Evolutionary conservation across 2,113 vertebrate species (phyloP), one percentile per base, ranked within the genome.

Genomic region (Trogon melanurus): DNA sequence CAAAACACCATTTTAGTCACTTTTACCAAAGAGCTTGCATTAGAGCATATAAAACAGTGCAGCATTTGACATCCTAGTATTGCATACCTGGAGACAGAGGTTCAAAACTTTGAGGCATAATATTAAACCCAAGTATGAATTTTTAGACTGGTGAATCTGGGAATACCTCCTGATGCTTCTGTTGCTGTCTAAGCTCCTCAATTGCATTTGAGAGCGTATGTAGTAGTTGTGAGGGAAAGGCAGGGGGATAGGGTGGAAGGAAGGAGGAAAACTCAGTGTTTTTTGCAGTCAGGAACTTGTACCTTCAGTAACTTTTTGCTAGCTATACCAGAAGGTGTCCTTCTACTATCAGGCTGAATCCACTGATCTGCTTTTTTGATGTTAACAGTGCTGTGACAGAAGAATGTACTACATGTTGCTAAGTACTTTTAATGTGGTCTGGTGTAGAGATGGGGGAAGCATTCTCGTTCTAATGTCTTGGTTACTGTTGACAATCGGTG

Each of bases 241-340:
- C 11, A 34, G 22, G n/a, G 41, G 25, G 3, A 2, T 36, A 16
- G 10, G 10, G 10, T 75, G 60, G 30, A 51, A 80, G 27, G 62
- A 76, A 71, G n/a, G 64, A 89, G 45, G 34, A 85, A 65, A 36
- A 7, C 7, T 61, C 4, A 47, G 38, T 85, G 18, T 50, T 92
- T 93, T 41, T 75, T 89, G 62, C 11, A 79, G 27, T 19, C 10
- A 44, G 36, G 32, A 88, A 79, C 66, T 93, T 74, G 19, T 85
- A 34, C 79, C 38, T 91, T 92, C 89, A 88, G 1, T n/a, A 87
- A 65, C 61, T 95, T 91, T 51, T 81, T 75, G 36, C 44, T 76
- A 71, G 88, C 78, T 96, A 8, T 94, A 95, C 71, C 80, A 87
- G 93, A 73, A 92, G 53, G 34, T 93, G 83, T 88, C 51, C 50